A percentile compares a stretch with the other conserved stretches of the same genome.
These are phyloP conservation scores for Lissocephala sabroskyi DNA, from an alignment of 2,888 invertebrate genomes.

Conservation along the genomic window DNA sequence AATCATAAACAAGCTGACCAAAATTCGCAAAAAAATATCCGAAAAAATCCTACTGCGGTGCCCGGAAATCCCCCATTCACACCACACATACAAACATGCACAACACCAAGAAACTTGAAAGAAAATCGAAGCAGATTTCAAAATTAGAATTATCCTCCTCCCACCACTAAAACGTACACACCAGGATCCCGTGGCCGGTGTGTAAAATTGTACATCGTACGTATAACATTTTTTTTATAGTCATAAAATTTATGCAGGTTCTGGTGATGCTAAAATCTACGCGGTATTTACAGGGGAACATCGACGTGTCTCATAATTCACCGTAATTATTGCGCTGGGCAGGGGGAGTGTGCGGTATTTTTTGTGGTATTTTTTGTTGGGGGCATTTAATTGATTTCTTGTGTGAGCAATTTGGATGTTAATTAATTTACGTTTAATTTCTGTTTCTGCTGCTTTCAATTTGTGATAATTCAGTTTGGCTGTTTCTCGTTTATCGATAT, in stretches of 20 bases:
- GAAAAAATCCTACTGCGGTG: constrained; percentile 1
- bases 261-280: not conserved
- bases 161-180: not conserved
- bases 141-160: no score
- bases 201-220: constrained; percentile 8
- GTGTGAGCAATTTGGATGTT: no score
- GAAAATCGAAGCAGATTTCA: no score
- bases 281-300: constrained; percentile 1
- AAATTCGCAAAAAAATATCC: constrained; percentile 14
- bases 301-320: not conserved
- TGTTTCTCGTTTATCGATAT: not conserved
- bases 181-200: not conserved
- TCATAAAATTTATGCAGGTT: constrained; percentile 3
- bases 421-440: not conserved
- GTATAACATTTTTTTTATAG: constrained; percentile 11
- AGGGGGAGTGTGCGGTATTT: not conserved
- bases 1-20: constrained; percentile 39
- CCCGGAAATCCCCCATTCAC: not conserved
- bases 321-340: not conserved
- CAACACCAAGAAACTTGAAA: not conserved
- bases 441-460: not conserved
- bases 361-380: not conserved
- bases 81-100: not conserved
- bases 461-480: not conserved
- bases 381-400: not conserved